These are phyloP conservation scores for Rhinophrynus dorsalis DNA, from an alignment of 2,797 vertebrate genomes.

Conservation along the genomic window DNA sequence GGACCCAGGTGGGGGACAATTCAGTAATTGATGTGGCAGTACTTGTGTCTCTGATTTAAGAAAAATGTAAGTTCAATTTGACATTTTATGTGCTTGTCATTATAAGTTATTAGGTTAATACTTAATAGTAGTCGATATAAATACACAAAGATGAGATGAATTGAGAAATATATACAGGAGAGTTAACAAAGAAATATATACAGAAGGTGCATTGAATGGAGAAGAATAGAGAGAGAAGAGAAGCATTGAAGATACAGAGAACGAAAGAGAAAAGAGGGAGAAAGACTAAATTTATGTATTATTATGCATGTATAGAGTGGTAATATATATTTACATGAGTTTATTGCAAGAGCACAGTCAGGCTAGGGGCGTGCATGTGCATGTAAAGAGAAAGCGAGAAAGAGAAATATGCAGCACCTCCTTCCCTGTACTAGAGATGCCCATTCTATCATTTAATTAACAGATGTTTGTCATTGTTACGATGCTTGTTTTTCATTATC, in stretches of 20 bases:
- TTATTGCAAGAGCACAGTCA: slow-evolving; percentile 8
- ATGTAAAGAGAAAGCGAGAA: slow-evolving; percentile 25
- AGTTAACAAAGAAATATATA: too few relatives aligned
- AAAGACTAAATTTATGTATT: slow-evolving; percentile 19
- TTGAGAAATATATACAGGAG: too few relatives aligned
- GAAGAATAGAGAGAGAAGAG: slow-evolving; percentile 19
- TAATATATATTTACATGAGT: slow-evolving; percentile 25
- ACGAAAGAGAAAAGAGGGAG: neutral
- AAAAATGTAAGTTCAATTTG: too few relatives aligned
- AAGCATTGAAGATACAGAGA: neutral
- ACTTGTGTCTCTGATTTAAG: too few relatives aligned
- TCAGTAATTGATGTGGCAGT: too few relatives aligned
- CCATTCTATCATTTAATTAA: slow-evolving; percentile 10
- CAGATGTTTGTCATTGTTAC: slow-evolving; percentile 25
- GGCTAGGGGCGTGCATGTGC: neutral
- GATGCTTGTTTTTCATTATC: slow-evolving; percentile 6
- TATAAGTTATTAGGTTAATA: too few relatives aligned
- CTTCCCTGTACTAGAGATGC: neutral
- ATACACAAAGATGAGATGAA: too few relatives aligned
- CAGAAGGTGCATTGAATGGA: slow-evolving; percentile 9
- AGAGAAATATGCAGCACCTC: neutral
- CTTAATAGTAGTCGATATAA: too few relatives aligned
- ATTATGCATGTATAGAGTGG: slow-evolving; percentile 27
- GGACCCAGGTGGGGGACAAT: too few relatives aligned
- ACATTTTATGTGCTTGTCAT: too few relatives aligned